A percentile compares a stretch with the other conserved stretches of the same genome.
Conservation (phyloP, 1,140 invertebrate genomes). For the Bombus pyrosoma region DNA sequence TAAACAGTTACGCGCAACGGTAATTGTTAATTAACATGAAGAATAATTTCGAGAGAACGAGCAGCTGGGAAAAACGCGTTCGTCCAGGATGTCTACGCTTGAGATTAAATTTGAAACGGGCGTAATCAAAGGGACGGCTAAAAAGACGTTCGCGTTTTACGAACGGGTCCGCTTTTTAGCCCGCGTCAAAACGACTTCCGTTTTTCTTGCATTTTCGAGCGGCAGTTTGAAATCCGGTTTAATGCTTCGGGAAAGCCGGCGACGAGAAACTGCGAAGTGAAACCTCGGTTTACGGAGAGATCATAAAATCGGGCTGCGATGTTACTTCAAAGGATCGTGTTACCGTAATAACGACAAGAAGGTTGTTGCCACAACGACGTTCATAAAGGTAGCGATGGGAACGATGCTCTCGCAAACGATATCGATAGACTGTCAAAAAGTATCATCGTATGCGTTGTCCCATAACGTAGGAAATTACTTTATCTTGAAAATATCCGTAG, state of each 20-base stretch:
- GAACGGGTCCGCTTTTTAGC: neutral
- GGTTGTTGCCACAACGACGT: conserved; percentile 32
- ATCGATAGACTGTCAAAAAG: neutral
- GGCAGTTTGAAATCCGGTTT: conserved; percentile 44
- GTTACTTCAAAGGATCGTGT: conserved; percentile 45
- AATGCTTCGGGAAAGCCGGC: conserved; percentile 46
- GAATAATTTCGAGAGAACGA: neutral
- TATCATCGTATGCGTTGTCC: too few relatives aligned
- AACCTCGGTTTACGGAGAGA: conserved; percentile 38
- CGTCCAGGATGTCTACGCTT: neutral
- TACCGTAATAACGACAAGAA: conserved; percentile 39
- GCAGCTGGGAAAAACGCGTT: neutral
- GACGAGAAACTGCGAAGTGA: conserved; percentile 46
- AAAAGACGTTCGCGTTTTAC: neutral
- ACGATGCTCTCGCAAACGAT: conserved; percentile 11
- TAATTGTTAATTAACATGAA: conserved; percentile 1
- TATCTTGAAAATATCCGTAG: neutral
- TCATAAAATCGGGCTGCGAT: conserved; percentile 36
- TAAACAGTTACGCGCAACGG: neutral
- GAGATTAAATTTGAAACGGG: conserved; percentile 21
- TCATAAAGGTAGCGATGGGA: conserved; percentile 12
- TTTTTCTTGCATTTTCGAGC: conserved; percentile 41
- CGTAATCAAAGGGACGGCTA: neutral
- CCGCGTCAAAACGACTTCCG: conserved; percentile 10
- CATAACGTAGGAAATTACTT: neutral